These are phyloP conservation scores for Microctonus hyperodae DNA, from an alignment of 2,888 invertebrate species.

Conservation along the genomic window DNA sequence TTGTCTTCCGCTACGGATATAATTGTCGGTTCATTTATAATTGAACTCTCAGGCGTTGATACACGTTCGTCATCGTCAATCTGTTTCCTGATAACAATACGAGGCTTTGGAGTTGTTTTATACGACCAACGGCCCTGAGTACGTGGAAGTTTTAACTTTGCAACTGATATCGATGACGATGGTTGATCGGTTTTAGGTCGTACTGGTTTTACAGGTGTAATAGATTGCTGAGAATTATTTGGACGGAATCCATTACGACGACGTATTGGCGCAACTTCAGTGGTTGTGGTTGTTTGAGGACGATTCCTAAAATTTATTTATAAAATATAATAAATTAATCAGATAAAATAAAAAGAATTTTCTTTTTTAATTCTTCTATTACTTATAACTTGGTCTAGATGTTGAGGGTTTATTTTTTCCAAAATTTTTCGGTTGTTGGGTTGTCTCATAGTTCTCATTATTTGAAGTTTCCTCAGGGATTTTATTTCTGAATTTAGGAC, in stretches of 20 bases:
- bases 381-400: constrained; percentile 56
- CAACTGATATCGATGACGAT: constrained; percentile 69
- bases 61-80: constrained; percentile 57
- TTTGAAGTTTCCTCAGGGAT: constrained; percentile 57
- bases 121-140: constrained; percentile 90
- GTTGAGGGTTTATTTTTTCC: constrained; percentile 57
- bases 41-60: constrained; percentile 33
- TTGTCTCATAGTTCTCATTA: constrained; percentile 45
- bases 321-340: not conserved
- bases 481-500: constrained; percentile 59
- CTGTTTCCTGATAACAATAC: constrained; percentile 80
- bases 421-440: constrained; percentile 46
- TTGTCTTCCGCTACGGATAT: constrained; percentile 48
- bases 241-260: constrained; percentile 75
- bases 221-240: constrained; percentile 64
- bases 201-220: constrained; percentile 60
- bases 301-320: constrained; percentile 36
- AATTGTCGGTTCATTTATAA: constrained; percentile 39
- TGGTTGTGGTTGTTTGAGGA: constrained; percentile 47
- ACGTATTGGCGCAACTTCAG: constrained; percentile 50
- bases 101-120: constrained; percentile 87
- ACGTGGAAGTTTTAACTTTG: constrained; percentile 83
- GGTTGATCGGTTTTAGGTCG: constrained; percentile 45
- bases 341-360: not conserved
- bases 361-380: constrained; percentile 8